Evolutionary conservation across 1,140 invertebrate species (phyloP).

Genomic region (Drosophila subobscura): DNA sequence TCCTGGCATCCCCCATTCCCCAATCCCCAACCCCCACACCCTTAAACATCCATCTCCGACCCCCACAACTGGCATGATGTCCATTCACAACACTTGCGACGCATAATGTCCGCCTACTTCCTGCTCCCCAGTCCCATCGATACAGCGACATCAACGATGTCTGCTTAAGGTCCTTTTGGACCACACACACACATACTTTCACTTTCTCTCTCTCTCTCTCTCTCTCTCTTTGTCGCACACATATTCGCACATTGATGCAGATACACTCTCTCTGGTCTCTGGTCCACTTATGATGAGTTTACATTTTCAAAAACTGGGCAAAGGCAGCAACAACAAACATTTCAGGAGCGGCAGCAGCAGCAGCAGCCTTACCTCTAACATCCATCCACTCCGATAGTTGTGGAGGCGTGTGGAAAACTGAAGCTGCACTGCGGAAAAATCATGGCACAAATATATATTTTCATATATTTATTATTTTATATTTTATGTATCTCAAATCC

Average conservation of each 20-base stretch:
- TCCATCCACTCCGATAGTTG: conserved; percentile 24
- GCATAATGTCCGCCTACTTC: conserved; percentile 46
- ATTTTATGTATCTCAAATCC: too few species aligned
- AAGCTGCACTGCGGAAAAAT: background rate
- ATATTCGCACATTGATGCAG: conserved; percentile 19
- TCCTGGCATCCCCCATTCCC: background rate
- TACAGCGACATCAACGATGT: conserved; percentile 46
- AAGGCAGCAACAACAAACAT: conserved; percentile 38
- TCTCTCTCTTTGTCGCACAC: background rate
- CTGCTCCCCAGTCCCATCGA: background rate
- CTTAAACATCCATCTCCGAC: conserved; percentile 13
- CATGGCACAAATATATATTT: too few species aligned
- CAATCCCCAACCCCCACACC: background rate
- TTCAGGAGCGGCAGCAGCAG: conserved; percentile 10
- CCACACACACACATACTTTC: conserved; percentile 16
- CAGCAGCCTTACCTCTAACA: conserved; percentile 36
- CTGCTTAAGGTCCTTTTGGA: conserved; percentile 56
- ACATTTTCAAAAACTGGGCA: conserved; percentile 80
- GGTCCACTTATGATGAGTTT: conserved; percentile 82
- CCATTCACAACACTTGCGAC: conserved; percentile 79
- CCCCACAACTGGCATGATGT: conserved; percentile 30
- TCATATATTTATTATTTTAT: too few species aligned
- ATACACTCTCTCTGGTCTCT: conserved; percentile 32
- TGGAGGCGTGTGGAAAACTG: conserved; percentile 7
- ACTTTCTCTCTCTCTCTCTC: too few species aligned